Evolutionary conservation across 2,888 invertebrate species (phyloP).

Genomic region (Patella pellucida): DNA sequence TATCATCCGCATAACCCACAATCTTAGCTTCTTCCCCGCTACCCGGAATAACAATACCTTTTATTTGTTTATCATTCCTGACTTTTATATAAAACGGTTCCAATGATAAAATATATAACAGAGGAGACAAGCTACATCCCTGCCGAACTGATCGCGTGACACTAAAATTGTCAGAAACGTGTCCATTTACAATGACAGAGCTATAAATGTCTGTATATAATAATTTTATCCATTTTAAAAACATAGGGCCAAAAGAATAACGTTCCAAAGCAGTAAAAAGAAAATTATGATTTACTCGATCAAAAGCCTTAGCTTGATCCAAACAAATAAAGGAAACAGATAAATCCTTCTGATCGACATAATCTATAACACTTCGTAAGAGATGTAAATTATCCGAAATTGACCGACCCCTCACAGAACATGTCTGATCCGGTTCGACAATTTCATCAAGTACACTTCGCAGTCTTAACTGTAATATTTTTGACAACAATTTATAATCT

Average conservation of each 20-base stretch:
- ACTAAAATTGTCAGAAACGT: slow-evolving; percentile 26
- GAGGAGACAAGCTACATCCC: neutral
- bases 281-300: slow-evolving; percentile 41
- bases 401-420: slow-evolving; percentile 37
- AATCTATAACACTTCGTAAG: slow-evolving; percentile 37
- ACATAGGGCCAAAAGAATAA: slow-evolving; percentile 40
- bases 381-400: slow-evolving; percentile 44
- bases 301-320: slow-evolving; percentile 49
- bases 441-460: slow-evolving; percentile 31
- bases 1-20: neutral
- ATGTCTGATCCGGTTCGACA: slow-evolving; percentile 41
- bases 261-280: slow-evolving; percentile 33
- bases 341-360: slow-evolving; percentile 38
- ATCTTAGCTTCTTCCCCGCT: neutral
- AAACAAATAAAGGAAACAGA: slow-evolving; percentile 35
- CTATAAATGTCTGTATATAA: slow-evolving; percentile 38
- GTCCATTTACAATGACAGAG: slow-evolving; percentile 37
- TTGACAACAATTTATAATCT: slow-evolving; percentile 44
- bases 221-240: slow-evolving; percentile 41
- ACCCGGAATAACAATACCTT: neutral
- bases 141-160: neutral
- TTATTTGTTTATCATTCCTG: slow-evolving; percentile 4
- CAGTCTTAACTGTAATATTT: slow-evolving; percentile 38
- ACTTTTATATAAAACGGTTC: neutral
- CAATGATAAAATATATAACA: neutral